phyloP scores from a whole-genome alignment of 2,113 vertebrate species.

The Chelonoidis abingdonii region DNA sequence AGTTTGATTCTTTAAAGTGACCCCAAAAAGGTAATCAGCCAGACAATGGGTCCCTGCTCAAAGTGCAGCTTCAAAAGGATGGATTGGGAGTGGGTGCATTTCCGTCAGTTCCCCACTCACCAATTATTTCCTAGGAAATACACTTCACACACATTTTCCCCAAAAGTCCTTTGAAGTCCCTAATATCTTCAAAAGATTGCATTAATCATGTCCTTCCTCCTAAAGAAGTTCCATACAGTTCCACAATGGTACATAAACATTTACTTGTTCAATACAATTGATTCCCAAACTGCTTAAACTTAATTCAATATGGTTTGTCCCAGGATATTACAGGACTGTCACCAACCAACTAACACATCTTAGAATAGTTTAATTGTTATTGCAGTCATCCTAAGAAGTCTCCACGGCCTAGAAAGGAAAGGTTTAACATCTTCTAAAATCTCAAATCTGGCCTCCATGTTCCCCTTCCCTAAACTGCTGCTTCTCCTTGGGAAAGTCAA shows the following conservation, averaged over 20 bases:
- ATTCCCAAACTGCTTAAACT: background rate
- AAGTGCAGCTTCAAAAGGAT: background rate
- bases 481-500: too few species aligned
- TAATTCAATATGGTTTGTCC: background rate
- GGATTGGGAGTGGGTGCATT: background rate
- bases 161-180: background rate
- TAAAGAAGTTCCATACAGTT: background rate
- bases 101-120: background rate
- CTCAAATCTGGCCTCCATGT: too few species aligned
- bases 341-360: background rate
- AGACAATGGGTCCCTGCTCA: background rate
- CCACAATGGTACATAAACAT: background rate
- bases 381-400: too few species aligned
- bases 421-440: too few species aligned
- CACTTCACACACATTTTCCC: background rate
- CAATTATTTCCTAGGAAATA: background rate
- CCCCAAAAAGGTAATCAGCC: background rate
- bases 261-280: background rate
- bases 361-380: too few species aligned
- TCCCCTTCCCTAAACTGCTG: too few species aligned
- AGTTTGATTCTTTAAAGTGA: background rate
- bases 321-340: background rate
- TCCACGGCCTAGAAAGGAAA: too few species aligned
- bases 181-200: background rate
- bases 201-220: background rate